These are phyloP conservation scores for Drosophila erecta DNA, from an alignment of 1,140 invertebrate genomes.

Conservation along the genomic window DNA sequence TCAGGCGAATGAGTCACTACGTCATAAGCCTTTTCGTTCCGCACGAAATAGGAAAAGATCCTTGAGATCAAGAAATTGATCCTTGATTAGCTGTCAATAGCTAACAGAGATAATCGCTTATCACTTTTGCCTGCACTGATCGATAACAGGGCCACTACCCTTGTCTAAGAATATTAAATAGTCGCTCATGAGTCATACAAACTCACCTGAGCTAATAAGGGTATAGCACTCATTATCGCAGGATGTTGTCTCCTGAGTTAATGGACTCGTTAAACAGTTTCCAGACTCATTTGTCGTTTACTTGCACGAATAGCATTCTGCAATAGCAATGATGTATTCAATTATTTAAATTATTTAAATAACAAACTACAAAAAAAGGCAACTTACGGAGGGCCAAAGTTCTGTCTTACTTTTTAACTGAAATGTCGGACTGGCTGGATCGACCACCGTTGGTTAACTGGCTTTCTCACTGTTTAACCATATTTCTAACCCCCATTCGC, in stretches of 20 bases:
- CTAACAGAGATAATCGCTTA: conserved; percentile 31
- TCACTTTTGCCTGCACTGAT: conserved; percentile 1
- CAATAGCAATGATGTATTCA: background rate
- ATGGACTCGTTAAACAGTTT: conserved; percentile 3
- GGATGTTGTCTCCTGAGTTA: fast-evolving
- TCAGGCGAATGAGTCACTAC: conserved; percentile 3
- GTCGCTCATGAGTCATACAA: conserved; percentile 31
- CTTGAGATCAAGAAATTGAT: too few species aligned
- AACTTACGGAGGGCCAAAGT: conserved; percentile 9
- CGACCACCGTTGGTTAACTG: conserved; percentile 43
- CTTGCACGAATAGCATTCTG: conserved; percentile 12
- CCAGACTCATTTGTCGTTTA: background rate
- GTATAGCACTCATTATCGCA: conserved; percentile 7
- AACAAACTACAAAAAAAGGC: background rate
- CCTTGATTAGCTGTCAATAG: conserved; percentile 23
- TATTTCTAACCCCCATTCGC: conserved; percentile 9
- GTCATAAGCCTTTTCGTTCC: background rate
- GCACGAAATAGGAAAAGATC: background rate
- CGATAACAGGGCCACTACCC: conserved; percentile 24
- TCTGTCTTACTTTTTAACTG: background rate
- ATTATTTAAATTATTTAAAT: background rate
- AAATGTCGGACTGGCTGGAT: conserved; percentile 16
- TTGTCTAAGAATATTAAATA: conserved; percentile 32
- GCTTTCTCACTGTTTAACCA: conserved; percentile 8
- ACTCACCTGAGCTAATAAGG: conserved; percentile 8